phyloP scores from a whole-genome alignment of 23 tunicate genomes.

The Trididemnum clinides region DNA sequence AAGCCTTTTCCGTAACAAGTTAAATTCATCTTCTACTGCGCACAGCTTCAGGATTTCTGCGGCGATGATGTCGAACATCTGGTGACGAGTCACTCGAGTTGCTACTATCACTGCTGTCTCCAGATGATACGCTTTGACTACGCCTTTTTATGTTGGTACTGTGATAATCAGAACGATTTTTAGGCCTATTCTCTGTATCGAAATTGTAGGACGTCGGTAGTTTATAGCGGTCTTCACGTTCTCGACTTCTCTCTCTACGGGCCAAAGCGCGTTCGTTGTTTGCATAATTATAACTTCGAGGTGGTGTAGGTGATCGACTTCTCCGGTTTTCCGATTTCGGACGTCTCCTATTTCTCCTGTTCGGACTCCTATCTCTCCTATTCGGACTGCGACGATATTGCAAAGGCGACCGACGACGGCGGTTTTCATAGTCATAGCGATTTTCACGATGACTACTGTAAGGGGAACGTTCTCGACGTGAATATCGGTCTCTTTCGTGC shows the following conservation, averaged over 20 bases:
- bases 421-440: neutral
- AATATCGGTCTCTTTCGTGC: neutral
- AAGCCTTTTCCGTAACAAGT: too few species aligned
- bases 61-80: too few species aligned
- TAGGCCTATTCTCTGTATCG: neutral
- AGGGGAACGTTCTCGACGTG: neutral
- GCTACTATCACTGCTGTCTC: neutral
- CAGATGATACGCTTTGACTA: neutral
- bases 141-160: neutral
- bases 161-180: neutral
- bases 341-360: neutral
- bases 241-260: neutral
- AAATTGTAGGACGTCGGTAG: neutral
- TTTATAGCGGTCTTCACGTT: neutral
- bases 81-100: too few species aligned
- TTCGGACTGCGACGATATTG: too few species aligned
- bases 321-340: neutral
- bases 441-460: neutral
- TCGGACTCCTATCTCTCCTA: neutral
- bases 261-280: neutral
- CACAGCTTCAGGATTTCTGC: too few species aligned
- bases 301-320: neutral
- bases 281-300: neutral
- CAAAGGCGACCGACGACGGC: neutral
- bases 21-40: too few species aligned